Conservation (phyloP, 2,888 invertebrate species). For the Psylliodes chrysocephalus region DNA sequence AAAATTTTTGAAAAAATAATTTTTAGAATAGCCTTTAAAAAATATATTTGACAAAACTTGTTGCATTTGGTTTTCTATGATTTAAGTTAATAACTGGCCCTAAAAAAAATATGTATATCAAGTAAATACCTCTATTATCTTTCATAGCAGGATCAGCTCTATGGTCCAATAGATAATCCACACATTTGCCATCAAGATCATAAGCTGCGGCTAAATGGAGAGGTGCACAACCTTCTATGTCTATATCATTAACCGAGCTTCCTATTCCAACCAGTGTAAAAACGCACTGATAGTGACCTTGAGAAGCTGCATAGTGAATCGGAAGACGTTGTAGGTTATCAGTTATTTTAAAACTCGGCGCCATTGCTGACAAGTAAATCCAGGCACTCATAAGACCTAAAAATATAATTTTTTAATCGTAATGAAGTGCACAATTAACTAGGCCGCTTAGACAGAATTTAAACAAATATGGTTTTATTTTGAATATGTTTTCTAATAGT, state of each 20-base stretch:
- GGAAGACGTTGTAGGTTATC: constrained; percentile 69
- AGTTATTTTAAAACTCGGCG: constrained; percentile 66
- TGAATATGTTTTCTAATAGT: no score
- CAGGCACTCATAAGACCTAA: constrained; percentile 70
- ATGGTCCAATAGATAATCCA: constrained; percentile 69
- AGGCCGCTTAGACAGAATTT: no score
- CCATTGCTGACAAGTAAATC: constrained; percentile 70
- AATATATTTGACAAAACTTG: no score
- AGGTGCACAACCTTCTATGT: constrained; percentile 70
- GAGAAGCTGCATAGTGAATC: constrained; percentile 70
- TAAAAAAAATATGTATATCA: no score
- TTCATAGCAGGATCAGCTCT: constrained; percentile 67
- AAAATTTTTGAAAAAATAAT: no score
- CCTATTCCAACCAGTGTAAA: constrained; percentile 69
- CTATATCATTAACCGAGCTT: constrained; percentile 67
- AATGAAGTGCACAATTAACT: no score
- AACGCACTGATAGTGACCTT: constrained; percentile 69
- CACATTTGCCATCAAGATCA: constrained; percentile 67
- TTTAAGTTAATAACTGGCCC: no score
- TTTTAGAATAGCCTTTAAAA: no score
- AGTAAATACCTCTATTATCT: constrained; percentile 65
- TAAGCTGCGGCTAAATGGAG: constrained; percentile 70
- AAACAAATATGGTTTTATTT: no score
- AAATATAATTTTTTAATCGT: no score
- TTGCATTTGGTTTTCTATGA: no score